Evolutionary conservation across 2,797 vertebrate species (phyloP), one percentile per base, ranked within the genome.

Genomic region (Agapornis canus): DNA sequence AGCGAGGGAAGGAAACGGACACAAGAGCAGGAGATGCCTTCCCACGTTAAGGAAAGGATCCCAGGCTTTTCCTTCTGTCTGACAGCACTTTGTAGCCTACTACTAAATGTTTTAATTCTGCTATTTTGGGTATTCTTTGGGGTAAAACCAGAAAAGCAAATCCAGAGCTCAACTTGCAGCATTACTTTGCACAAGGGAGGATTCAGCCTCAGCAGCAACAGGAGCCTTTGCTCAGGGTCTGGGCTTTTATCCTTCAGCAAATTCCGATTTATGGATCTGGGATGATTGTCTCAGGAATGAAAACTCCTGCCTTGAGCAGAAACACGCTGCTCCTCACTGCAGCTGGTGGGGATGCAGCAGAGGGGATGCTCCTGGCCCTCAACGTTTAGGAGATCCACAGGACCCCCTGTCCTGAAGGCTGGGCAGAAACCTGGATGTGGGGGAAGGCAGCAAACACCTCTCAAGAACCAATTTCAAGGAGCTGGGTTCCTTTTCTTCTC

Each of bases 211-310:
- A 47, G 75, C 75, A 42, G 64, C 16, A 60, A 26, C n/a, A 32
- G 2, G 11, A 63, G 63, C 19, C 37, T 37, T 14, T 0, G 3
- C 82, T 75, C 21, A 23, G 60, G 68, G 52, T 48, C 45, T 56
- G 83, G 64, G 73, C 64, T 63, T 54, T 42, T 35, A 76, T 40
- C 80, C 78, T 59, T 43, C 87, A 56, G 27, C 71, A 59, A 78
- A 70, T 37, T 64, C 70, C 78, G 57, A 83, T 96, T 71, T 84
- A 83, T 73, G 86, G 86, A 49, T 29, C 20, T 59, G 78, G 84
- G 57, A 54, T 31, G 70, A 78, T 22, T 0, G 1, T 13, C 84
- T 86, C 87, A 16, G 43, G 5, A 59, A n/a, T 2, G 22, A 56
- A 40, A 64, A 15, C 23, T 73, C 60, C 68, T 35, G 60, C 13